Evolutionary conservation across 1,140 invertebrate species (phyloP), one percentile per base, ranked within the genome.

Genomic region (Campoletis sonorensis): DNA sequence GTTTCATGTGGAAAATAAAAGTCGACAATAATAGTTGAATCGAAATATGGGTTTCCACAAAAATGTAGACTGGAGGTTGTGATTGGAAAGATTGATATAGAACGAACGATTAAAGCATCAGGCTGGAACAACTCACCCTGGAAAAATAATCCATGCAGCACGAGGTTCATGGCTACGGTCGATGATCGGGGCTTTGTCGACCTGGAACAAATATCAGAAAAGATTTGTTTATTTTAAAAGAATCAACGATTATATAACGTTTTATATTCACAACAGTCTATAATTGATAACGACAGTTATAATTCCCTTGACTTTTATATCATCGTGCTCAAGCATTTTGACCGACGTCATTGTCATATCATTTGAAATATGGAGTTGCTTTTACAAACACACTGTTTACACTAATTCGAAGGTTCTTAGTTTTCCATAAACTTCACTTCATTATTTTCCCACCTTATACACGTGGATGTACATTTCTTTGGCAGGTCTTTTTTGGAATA

Each of bases 91-190:
- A 54, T 54, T 54, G 49, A 7, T 33, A 30, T 75, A 0, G 49
- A 68, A 18, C 23, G 16, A 26, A 45, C 49, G 27, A 64, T 58
- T 23, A 33, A 76, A 73, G 40, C 16, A 33, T 73, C 45, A 30
- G 1, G 54, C 4, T 27, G 49, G 13, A 26, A 84, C 45, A 54
- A 84, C 89, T 87, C 87, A 92, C 91, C 90, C 85, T 91, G 91
- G 84, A 92, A 87, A 85, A 92, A 88, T 87, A 92, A 88, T 91
- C 89, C 90, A 91, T 92, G 91, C 90, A 92, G 89, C 90, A 88
- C 91, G 89, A 92, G 90, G 91, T 92, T 92, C 91, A 92, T 92
- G 90, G 89, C 89, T 92, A 91, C 85, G 80, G 84, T 67, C 79
- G 81, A 86, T 88, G 83, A 80, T 87, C 68, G 84, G 51, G 30